Percentiles rank a stretch among this genome's conserved stretches.
Conservation (phyloP, 2,888 invertebrate genomes). For the Orchesellides sinensis region DNA sequence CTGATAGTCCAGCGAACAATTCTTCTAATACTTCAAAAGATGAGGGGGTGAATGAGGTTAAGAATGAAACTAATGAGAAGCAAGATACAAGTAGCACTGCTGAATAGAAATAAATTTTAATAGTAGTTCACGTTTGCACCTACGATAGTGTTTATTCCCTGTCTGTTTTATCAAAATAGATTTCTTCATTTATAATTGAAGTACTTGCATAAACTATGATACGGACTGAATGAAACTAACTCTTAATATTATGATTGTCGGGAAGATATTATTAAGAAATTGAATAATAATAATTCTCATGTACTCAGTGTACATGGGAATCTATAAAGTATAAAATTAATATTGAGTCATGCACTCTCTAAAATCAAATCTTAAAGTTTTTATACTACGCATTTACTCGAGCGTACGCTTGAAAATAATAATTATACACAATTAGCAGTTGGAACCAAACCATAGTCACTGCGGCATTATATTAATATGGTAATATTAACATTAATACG, state of each 20-base stretch:
- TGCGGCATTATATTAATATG: no score
- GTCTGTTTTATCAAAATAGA: background rate
- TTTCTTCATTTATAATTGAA: background rate
- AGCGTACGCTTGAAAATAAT: conserved; percentile 15
- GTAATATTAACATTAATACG: no score
- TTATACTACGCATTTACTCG: conserved; percentile 37
- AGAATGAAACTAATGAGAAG: background rate
- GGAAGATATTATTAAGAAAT: background rate
- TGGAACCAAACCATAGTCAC: no score
- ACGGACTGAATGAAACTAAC: conserved; percentile 18
- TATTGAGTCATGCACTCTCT: conserved; percentile 1
- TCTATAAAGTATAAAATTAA: background rate
- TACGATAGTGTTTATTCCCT: background rate
- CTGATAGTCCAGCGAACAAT: background rate
- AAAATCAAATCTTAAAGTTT: conserved; percentile 15
- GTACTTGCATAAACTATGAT: background rate
- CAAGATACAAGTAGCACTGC: background rate
- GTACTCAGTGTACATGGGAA: background rate
- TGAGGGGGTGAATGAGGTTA: conserved; percentile 2
- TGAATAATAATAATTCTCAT: background rate
- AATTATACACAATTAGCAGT: no score
- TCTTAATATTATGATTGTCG: background rate
- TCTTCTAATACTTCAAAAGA: background rate
- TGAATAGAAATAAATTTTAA: background rate
- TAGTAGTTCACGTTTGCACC: background rate